These are phyloP conservation scores for Epirrhoe alternata DNA, from an alignment of 2,888 invertebrate genomes.

Conservation along the genomic window DNA sequence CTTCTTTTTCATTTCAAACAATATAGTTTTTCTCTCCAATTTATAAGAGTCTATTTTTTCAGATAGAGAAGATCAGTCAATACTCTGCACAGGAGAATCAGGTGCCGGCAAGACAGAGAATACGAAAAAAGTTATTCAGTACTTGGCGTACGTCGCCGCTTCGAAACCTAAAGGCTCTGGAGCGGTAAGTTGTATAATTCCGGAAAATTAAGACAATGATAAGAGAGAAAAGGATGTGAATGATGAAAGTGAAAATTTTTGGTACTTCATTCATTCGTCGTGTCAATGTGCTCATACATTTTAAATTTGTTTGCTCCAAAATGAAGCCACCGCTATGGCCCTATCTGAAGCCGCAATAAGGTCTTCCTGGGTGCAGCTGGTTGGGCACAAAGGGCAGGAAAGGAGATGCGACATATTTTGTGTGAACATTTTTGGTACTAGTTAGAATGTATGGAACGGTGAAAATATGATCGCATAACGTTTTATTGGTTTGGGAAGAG, in stretches of 20 bases:
- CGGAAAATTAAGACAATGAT: background rate
- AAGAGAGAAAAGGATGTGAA: background rate
- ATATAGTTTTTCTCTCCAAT: too few species aligned
- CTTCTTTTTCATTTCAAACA: too few species aligned
- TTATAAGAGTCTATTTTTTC: conserved; percentile 55
- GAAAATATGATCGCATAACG: background rate
- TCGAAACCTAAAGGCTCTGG: conserved; percentile 96
- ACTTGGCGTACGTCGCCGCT: conserved; percentile 99
- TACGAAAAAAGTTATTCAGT: conserved; percentile 99
- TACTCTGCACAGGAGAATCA: conserved; percentile 99
- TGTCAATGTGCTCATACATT: too few species aligned
- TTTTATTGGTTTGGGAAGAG: background rate
- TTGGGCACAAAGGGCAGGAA: too few species aligned
- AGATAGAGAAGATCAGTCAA: conserved; percentile 99
- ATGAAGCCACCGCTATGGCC: too few species aligned
- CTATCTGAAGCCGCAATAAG: too few species aligned
- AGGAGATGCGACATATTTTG: too few species aligned
- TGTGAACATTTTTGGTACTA: background rate
- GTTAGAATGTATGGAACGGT: background rate
- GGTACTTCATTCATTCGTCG: too few species aligned
- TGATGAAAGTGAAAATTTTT: background rate
- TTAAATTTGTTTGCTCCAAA: too few species aligned
- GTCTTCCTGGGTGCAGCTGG: too few species aligned
- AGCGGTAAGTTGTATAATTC: conserved; percentile 87
- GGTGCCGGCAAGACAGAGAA: conserved; percentile 99